Evolutionary conservation across 2,888 invertebrate species (phyloP), one percentile per base, ranked within the genome.

Genomic region (Pseudeuparius sepicola): DNA sequence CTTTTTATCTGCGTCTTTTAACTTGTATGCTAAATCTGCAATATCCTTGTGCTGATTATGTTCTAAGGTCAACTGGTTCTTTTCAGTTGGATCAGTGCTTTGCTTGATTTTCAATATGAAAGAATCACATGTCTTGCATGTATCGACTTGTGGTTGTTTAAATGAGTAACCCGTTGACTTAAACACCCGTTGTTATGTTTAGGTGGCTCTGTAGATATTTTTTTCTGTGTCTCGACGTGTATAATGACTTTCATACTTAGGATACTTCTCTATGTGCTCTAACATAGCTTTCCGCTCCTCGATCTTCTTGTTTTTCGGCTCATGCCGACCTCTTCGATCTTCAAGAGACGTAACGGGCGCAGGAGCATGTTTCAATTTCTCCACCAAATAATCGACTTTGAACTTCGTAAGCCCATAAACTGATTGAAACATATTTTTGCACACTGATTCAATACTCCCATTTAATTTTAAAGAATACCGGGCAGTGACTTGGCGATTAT

Each of bases 81-180:
- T 31, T 31, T 31, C 31, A 31, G 34, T 27, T 31, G 18, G 10
- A 35, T 26, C 24, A 26, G 17, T 31, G 26, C 32, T 32, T 24
- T 38, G 38, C 10, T 41, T 38, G 3, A 41, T 31, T 31, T 35
- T 25, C 29, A 41, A 35, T 12, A 36, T 17, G 17, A 36, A 42
- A n/a, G n/a, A n/a, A n/a, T n/a, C n/a, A n/a, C n/a, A n/a, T n/a
- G 37, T 42, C 17, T 40, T 42, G 34, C 42, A 40, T 18, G 39
- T 40, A 34, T 42, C 39, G 20, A 28, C 34, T 18, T 37, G 24
- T 11, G 39, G 37, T 34, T 34, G 37, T 31, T 37, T 40, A 16
- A 42, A 42, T 42, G 15, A 27, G 34, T 42, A 42, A 16, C 37
- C 39, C 7, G 37, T 39, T 34, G 31, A 16, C 25, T 35, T 39